Evolutionary conservation across 1,140 invertebrate genomes (phyloP), one percentile per base, ranked within the genome.

Genomic region (Drosophila nigromelanica): DNA sequence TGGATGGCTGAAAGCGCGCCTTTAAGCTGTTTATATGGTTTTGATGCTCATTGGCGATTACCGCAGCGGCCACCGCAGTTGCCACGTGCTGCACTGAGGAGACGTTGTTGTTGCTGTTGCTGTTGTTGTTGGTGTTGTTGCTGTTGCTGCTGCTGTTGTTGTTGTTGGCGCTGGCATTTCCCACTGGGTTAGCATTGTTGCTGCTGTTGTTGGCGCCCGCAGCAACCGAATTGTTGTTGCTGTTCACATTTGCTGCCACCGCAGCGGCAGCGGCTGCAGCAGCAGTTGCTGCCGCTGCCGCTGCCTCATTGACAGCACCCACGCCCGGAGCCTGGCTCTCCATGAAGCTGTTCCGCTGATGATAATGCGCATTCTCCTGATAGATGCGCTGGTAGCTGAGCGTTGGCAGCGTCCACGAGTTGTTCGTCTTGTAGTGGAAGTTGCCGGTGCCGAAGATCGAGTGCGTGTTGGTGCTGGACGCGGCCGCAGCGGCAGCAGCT

Each of bases 401-500:
- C 7, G 80, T 91, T 4, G 90, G 90, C 67, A 91, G 69, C 4
- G 79, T 91, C 90, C 90, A 91, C 3, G 90, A 91, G 33, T 91
- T 91, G 73, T 91, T 91, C 5, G 89, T 91, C 48, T 90, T 90
- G 63, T 91, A 91, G 66, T 91, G 90, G 52, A 91, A 91, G 67
- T 91, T 91, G 33, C 90, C 90, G 45, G 81, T 90, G 51, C 90
- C 90, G 24, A 91, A 91, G 40, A 91, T 91, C 14, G 90, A 91
- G 45, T 91, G 90, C 3, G 90, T 71, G 72, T 91, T 91, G 54
- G 83, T 76, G 42, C 70, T 78, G 56, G 66, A 64, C 50, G n/a
- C 68, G 56, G 37, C 58, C 39, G 30, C 58, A 48, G 62, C 76
- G 24, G 78, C 83, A 3, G 69, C 79, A 7, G 67, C 80, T 33